Conservation (phyloP, 2,113 vertebrate species). For the Aspidoscelis tigris region DNA sequence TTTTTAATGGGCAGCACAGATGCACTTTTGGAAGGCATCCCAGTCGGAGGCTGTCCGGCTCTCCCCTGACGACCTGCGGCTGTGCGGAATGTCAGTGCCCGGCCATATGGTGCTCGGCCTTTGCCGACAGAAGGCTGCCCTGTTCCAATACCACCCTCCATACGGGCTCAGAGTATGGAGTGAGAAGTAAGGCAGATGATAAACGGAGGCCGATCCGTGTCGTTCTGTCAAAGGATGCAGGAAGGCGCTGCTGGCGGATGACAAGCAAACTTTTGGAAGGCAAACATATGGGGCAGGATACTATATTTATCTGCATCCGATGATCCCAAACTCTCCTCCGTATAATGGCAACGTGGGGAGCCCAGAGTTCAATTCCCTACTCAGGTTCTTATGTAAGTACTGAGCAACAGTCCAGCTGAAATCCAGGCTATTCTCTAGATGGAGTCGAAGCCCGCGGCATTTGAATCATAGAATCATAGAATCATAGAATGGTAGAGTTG, state of each 20-base stretch:
- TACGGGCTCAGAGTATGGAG: background rate
- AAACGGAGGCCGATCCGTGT: background rate
- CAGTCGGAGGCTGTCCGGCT: slow-evolving; percentile 19
- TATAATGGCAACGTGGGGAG: too few species aligned
- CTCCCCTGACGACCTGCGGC: slow-evolving; percentile 9
- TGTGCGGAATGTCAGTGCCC: background rate
- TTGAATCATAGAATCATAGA: too few species aligned
- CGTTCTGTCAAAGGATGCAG: background rate
- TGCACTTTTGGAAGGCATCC: slow-evolving; percentile 83
- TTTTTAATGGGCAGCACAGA: slow-evolving; percentile 85
- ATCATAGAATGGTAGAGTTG: too few species aligned
- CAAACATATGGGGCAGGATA: background rate
- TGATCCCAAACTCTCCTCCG: too few species aligned
- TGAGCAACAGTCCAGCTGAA: too few species aligned
- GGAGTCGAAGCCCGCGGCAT: too few species aligned
- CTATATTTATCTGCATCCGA: background rate
- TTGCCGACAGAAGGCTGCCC: background rate
- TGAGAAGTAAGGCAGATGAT: background rate
- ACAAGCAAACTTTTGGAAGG: background rate
- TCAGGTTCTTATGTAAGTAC: too few species aligned
- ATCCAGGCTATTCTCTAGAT: too few species aligned
- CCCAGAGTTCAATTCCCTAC: too few species aligned
- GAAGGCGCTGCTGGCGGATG: background rate
- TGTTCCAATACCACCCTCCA: background rate
- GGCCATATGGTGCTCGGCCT: background rate